A percentile compares a stretch with the other conserved stretches of the same genome.
These are phyloP conservation scores for Phalacrocorax aristotelis DNA, from an alignment of 2,113 vertebrate genomes.

Conservation along the genomic window DNA sequence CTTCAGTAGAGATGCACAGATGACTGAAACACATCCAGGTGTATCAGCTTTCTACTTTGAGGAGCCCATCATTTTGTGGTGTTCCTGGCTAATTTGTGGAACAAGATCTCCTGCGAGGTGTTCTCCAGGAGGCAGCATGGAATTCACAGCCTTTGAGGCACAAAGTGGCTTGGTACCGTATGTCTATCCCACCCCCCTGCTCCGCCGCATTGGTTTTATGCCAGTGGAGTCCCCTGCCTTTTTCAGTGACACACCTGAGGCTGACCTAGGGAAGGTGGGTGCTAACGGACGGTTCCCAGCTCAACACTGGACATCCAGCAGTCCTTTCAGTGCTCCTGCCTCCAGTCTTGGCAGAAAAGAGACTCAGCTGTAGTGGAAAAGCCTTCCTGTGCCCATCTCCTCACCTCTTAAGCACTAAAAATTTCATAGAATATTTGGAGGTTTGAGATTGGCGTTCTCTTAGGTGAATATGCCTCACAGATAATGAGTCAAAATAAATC, in stretches of 20 bases:
- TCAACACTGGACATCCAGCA: accelerated
- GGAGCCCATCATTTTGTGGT: neutral
- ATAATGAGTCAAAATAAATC: neutral
- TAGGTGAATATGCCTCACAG: neutral
- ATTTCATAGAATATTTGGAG: neutral
- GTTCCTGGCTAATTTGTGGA: neutral
- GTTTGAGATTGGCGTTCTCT: neutral
- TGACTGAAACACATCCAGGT: accelerated
- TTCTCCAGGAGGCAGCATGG: neutral
- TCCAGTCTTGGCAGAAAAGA: neutral
- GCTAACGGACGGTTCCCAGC: neutral
- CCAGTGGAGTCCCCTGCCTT: neutral
- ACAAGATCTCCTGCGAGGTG: no score
- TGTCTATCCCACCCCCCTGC: no score
- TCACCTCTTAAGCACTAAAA: constrained; percentile 1
- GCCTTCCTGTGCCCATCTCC: neutral
- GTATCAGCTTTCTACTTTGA: neutral
- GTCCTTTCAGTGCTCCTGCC: neutral
- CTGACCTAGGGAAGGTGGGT: neutral
- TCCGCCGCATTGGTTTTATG: neutral
- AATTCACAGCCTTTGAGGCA: neutral
- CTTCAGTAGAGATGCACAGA: neutral
- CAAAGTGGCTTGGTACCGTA: neutral
- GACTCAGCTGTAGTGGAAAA: neutral
- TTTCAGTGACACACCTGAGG: neutral